Evolutionary conservation across 2,888 invertebrate species (phyloP).

Genomic region (Pandemis cinnamomeana): DNA sequence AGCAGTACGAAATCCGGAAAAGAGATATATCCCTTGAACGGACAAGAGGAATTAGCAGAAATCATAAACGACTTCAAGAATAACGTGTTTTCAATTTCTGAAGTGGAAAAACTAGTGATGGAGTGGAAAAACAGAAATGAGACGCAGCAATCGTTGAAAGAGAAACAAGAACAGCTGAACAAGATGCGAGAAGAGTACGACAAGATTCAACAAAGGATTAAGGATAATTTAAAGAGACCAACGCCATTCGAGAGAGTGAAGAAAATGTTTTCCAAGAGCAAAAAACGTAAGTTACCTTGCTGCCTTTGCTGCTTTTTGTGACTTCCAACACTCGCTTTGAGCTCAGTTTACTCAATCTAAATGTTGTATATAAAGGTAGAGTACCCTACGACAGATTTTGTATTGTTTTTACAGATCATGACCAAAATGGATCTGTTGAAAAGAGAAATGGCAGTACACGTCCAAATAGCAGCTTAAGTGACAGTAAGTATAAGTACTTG

Average conservation of each 20-base stretch:
- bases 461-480: conserved; percentile 79
- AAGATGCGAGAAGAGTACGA: conserved; percentile 93
- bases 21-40: conserved; percentile 72
- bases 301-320: not conserved
- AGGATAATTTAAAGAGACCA: conserved; percentile 89
- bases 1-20: conserved; percentile 76
- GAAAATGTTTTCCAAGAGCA: conserved; percentile 89
- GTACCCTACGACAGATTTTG: not conserved
- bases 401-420: conserved; percentile 64
- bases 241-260: conserved; percentile 92
- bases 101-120: conserved; percentile 93
- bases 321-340: not conserved
- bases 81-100: conserved; percentile 92
- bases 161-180: conserved; percentile 92
- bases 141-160: conserved; percentile 93
- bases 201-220: conserved; percentile 91
- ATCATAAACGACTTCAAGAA: conserved; percentile 96
- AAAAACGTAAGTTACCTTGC: conserved; percentile 72
- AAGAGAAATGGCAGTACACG: conserved; percentile 77
- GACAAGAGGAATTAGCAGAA: conserved; percentile 92
- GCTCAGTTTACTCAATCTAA: no score
- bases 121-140: conserved; percentile 95
- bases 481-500: conserved; percentile 65
- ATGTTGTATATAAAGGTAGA: no score
- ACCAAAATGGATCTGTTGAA: conserved; percentile 72